Evolutionary conservation across 2,888 invertebrate genomes (phyloP).

Genomic region (Cerceris rybyensis): DNA sequence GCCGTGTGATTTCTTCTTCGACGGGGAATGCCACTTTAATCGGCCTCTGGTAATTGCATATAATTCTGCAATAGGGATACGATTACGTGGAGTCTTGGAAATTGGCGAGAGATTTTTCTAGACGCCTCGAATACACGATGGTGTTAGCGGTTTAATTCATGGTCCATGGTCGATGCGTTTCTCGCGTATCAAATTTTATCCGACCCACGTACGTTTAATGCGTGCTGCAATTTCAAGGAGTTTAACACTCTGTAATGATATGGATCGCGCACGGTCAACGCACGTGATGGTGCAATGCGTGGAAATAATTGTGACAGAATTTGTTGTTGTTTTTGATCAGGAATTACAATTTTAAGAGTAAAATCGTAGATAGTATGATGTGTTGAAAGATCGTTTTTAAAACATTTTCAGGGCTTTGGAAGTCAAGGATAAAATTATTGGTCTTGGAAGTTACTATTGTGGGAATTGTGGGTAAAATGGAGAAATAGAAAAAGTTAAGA

Average conservation of each 20-base stretch:
- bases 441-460: too few species aligned
- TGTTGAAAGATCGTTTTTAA: too few species aligned
- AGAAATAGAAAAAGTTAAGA: too few species aligned
- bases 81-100: conserved; percentile 17
- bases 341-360: too few species aligned
- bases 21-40: conserved; percentile 17
- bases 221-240: background rate
- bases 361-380: too few species aligned
- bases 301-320: too few species aligned
- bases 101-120: conserved; percentile 28
- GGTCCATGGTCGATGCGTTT: background rate
- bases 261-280: background rate
- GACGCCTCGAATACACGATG: background rate
- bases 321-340: too few species aligned
- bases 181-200: background rate
- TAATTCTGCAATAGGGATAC: conserved; percentile 38
- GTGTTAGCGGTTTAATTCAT: background rate
- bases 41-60: conserved; percentile 33
- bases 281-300: too few species aligned
- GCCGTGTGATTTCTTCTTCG: conserved; percentile 13
- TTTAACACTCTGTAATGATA: background rate
- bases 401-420: too few species aligned
- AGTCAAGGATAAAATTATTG: too few species aligned
- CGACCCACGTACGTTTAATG: background rate
- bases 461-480: too few species aligned